These are phyloP conservation scores for Agrochola circellaris DNA, from an alignment of 2,888 invertebrate species.

Conservation along the genomic window DNA sequence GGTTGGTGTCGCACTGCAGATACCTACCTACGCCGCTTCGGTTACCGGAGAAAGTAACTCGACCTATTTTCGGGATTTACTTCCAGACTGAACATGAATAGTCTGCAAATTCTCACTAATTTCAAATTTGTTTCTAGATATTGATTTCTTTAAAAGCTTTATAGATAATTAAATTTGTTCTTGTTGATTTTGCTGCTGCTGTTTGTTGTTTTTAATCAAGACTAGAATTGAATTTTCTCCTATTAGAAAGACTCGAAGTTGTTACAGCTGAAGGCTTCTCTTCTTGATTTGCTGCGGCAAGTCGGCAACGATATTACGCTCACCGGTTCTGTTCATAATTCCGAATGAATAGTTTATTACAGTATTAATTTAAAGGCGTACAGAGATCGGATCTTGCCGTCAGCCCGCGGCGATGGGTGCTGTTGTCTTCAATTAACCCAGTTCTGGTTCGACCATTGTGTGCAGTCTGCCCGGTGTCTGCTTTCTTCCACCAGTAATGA, in stretches of 20 bases:
- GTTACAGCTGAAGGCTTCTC: conserved; percentile 48
- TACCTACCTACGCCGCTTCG: conserved; percentile 75
- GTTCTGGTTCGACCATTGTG: conserved; percentile 85
- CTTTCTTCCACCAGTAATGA: conserved; percentile 86
- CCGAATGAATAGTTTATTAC: conserved; percentile 78
- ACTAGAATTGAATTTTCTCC: conserved; percentile 45
- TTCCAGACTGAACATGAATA: conserved; percentile 53
- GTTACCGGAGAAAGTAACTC: conserved; percentile 76
- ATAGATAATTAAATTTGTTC: not conserved
- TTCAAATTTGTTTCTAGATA: conserved; percentile 4
- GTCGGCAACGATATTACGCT: conserved; percentile 63
- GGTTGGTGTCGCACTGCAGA: conserved; percentile 86
- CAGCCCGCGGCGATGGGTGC: conserved; percentile 81
- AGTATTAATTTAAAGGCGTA: conserved; percentile 79
- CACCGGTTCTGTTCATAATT: conserved; percentile 61
- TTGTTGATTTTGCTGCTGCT: not conserved
- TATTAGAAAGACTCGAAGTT: conserved; percentile 53
- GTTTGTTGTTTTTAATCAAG: conserved; percentile 8
- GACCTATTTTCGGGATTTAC: conserved; percentile 73
- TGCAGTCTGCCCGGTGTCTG: conserved; percentile 87
- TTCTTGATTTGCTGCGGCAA: conserved; percentile 50
- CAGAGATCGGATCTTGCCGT: conserved; percentile 80
- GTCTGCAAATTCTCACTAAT: conserved; percentile 20
- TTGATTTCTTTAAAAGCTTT: not conserved
- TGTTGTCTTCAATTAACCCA: conserved; percentile 89